These are phyloP conservation scores for Lycodopsis pacificus DNA, from an alignment of 2,797 vertebrate species.

Conservation along the genomic window DNA sequence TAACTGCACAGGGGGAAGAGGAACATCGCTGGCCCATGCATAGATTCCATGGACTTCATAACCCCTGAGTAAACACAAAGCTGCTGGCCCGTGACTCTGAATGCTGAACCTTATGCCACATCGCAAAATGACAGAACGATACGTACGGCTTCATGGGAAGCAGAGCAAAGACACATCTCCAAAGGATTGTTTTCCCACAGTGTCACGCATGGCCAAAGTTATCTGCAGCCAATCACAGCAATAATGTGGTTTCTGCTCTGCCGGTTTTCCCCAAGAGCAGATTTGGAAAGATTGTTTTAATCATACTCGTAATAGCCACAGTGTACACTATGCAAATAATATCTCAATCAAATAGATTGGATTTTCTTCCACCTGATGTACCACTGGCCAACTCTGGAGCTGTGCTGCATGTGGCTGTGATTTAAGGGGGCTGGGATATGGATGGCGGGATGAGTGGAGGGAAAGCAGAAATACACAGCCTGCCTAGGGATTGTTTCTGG, in stretches of 20 bases:
- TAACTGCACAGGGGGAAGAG: slow-evolving; percentile 40
- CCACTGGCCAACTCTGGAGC: slow-evolving; percentile 13
- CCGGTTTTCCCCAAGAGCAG: slow-evolving; percentile 35
- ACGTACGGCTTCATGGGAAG: slow-evolving; percentile 41
- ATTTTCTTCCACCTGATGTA: slow-evolving; percentile 75
- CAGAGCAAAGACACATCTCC: slow-evolving; percentile 17
- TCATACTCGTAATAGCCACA: slow-evolving; percentile 56
- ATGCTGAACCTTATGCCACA: slow-evolving; percentile 35
- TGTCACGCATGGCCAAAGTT: slow-evolving; percentile 49
- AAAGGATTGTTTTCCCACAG: slow-evolving; percentile 4
- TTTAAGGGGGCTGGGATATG: slow-evolving; percentile 45
- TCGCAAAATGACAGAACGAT: slow-evolving; percentile 45
- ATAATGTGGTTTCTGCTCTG: slow-evolving; percentile 51
- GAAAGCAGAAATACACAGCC: slow-evolving; percentile 56
- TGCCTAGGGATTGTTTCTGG: slow-evolving; percentile 79
- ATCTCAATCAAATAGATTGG: slow-evolving; percentile 71
- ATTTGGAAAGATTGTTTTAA: slow-evolving; percentile 71
- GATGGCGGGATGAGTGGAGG: slow-evolving; percentile 28
- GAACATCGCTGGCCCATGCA: slow-evolving; percentile 31
- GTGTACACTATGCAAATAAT: slow-evolving; percentile 64
- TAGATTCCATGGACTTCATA: slow-evolving; percentile 45
- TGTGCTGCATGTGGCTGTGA: slow-evolving; percentile 50
- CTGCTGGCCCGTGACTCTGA: slow-evolving; percentile 49
- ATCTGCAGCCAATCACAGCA: slow-evolving; percentile 50
- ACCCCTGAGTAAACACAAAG: slow-evolving; percentile 56